Evolutionary conservation across 2,113 vertebrate species (phyloP).

Genomic region (Polyodon spathula): DNA sequence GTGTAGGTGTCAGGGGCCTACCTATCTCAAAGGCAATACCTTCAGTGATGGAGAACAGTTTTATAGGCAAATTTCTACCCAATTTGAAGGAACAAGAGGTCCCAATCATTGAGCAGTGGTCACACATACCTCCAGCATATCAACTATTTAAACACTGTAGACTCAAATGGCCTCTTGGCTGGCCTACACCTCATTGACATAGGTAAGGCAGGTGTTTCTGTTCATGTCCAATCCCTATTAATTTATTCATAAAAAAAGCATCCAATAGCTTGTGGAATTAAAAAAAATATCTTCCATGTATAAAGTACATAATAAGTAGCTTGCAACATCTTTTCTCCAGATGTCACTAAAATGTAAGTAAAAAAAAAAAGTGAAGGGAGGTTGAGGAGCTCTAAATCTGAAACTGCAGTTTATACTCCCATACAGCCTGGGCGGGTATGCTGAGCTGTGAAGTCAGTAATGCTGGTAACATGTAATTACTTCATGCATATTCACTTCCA

Average conservation of each 20-base stretch:
- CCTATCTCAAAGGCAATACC: no score
- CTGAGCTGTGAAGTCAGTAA: slow-evolving; percentile 32
- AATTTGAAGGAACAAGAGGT: no score
- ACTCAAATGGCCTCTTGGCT: no score
- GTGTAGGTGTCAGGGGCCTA: no score
- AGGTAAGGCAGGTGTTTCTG: no score
- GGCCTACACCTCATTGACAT: no score
- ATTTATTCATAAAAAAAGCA: background rate
- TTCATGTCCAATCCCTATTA: no score
- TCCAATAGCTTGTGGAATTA: background rate
- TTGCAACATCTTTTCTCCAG: slow-evolving; percentile 16
- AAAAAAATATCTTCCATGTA: background rate
- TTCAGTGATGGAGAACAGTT: no score
- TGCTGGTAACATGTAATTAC: slow-evolving; percentile 33
- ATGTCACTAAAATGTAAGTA: slow-evolving; percentile 42
- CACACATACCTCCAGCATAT: no score
- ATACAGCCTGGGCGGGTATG: slow-evolving; percentile 30
- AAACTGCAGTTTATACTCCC: slow-evolving; percentile 37
- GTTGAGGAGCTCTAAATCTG: slow-evolving; percentile 26
- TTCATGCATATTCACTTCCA: slow-evolving; percentile 20
- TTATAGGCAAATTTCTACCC: no score
- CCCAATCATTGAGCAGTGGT: no score
- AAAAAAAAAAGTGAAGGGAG: slow-evolving; percentile 34
- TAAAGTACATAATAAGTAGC: background rate
- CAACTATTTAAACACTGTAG: no score